Percentiles rank a stretch among this genome's conserved stretches.
phyloP scores from a whole-genome alignment of 2,113 vertebrate genomes.

The Chlorodrepanis virens region DNA sequence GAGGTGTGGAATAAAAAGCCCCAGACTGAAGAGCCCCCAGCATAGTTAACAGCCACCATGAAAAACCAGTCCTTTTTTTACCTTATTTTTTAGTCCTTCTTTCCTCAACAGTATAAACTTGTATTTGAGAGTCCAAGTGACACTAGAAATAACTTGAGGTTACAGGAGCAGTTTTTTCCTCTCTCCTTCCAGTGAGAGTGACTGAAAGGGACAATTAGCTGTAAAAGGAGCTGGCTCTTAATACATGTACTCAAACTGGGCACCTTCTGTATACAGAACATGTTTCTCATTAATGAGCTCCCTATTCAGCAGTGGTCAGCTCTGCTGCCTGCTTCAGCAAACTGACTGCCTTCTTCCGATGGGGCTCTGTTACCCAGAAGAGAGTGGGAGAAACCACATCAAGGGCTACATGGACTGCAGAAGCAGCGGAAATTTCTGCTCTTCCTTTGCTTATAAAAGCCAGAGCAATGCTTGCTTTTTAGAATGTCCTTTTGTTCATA shows the following conservation, averaged over 20 bases:
- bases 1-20: neutral
- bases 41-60: neutral
- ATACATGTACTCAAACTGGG: neutral
- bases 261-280: neutral
- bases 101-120: neutral
- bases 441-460: neutral
- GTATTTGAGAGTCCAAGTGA: neutral
- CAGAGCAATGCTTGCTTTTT: neutral
- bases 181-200: rapidly evolving
- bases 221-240: neutral
- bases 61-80: neutral
- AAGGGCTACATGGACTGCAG: neutral
- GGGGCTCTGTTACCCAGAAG: neutral
- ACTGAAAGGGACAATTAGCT: neutral
- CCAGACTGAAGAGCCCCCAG: neutral
- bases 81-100: neutral
- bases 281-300: neutral
- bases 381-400: neutral
- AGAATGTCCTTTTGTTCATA: neutral
- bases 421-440: neutral
- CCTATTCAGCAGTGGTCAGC: neutral
- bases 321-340: neutral
- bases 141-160: neutral
- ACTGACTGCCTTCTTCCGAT: neutral
- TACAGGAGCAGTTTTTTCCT: neutral